Percentiles rank a stretch among this genome's conserved stretches.
These are phyloP conservation scores for Drosophila histrio DNA, from an alignment of 2,888 invertebrate species.

Conservation along the genomic window DNA sequence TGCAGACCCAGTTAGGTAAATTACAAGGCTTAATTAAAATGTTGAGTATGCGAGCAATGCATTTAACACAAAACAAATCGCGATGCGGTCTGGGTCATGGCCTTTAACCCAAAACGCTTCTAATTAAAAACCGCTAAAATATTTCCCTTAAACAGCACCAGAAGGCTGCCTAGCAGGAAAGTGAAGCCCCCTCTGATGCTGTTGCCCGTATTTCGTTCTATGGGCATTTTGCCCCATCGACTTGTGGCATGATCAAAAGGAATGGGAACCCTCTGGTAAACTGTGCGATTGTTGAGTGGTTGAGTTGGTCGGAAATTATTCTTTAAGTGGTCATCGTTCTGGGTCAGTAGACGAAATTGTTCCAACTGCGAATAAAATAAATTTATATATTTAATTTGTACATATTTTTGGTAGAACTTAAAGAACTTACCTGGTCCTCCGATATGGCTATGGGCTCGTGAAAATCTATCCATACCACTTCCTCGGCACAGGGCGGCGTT, in stretches of 20 bases:
- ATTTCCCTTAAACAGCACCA: conserved; percentile 33
- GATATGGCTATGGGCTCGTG: conserved; percentile 89
- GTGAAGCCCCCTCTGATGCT: not conserved
- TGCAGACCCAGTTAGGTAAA: conserved; percentile 28
- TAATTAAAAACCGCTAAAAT: conserved; percentile 63
- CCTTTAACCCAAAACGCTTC: conserved; percentile 19
- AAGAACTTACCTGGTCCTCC: conserved; percentile 86
- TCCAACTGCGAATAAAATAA: conserved; percentile 87
- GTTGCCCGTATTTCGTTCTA: not conserved
- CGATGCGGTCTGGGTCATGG: conserved; percentile 3
- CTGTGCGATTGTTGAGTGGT: conserved; percentile 89
- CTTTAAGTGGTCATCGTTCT: conserved; percentile 87
- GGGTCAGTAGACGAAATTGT: conserved; percentile 89
- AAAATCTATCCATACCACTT: conserved; percentile 94
- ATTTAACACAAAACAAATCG: conserved; percentile 29
- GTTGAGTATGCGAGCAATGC: conserved; percentile 40
- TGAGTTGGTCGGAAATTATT: conserved; percentile 94
- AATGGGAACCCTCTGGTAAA: conserved; percentile 80
- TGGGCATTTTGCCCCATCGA: conserved; percentile 7
- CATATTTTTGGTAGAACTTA: not conserved
- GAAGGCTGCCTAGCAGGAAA: conserved; percentile 18
- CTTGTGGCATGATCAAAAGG: not conserved
- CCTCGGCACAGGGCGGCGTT: conserved; percentile 93
- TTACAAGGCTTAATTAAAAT: conserved; percentile 69
- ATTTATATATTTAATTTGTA: not conserved